Evolutionary conservation across 2,113 vertebrate species (phyloP), one percentile per base, ranked within the genome.

Genomic region (Lepisosteus osseus): DNA sequence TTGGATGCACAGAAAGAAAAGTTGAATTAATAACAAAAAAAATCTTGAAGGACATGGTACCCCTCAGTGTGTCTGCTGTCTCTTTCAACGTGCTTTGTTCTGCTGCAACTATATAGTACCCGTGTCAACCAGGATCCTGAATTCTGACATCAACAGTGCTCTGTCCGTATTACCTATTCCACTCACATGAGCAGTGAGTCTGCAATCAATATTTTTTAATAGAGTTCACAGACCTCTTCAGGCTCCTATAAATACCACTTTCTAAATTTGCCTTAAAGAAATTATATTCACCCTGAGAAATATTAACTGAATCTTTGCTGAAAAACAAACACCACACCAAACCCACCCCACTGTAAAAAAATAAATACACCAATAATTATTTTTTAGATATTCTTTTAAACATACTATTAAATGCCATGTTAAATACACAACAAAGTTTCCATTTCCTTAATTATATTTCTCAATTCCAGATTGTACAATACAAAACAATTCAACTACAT

Each of bases 181-280:
- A n/a, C 56, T 59, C 56, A 59, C 56, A 59, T 12, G 11, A 59
- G 56, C 56, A 14, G 56, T 4, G 56, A 59, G n/a, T n/a, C 56
- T 59, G 56, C 56, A 59, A 59, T 59, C 56, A 59, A 59, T 59
- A 59, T n/a, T n/a, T 59, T 59, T 59, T 59, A 59, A 59, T 14
- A 12, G 47, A 51, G 47, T 51, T 51, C 47, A 51, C 5, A 51
- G 56, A 59, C 56, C 56, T 59, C 56, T 59, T n/a, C 11, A 3
- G 56, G 56, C 11, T 59, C 56, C n/a, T 59, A n/a, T 14, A 12
- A 59, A 59, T 3, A 59, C 11, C 56, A 59, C 56, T 59, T 12
- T 4, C 56, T n/a, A 59, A 12, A 59, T 59, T 12, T 59, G n/a
- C 56, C n/a, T 59, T 12, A 59, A 59, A 59, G 56, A 59, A 59